These are phyloP conservation scores for Rhopalosiphum padi DNA, from an alignment of 1,140 invertebrate genomes.

Conservation along the genomic window DNA sequence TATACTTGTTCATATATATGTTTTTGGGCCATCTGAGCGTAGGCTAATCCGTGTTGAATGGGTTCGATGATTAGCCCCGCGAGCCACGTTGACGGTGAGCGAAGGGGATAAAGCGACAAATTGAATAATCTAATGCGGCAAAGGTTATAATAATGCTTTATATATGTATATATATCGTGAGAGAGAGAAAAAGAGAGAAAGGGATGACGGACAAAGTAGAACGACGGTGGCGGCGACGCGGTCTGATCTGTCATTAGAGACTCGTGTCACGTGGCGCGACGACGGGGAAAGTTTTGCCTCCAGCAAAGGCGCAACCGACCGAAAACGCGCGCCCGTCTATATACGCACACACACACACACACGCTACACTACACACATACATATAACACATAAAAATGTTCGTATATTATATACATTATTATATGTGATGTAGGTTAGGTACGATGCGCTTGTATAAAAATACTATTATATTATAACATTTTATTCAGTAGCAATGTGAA, in stretches of 20 bases:
- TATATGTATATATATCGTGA: not conserved
- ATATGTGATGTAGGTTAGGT: not conserved
- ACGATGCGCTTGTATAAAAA: not conserved
- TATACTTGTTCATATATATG: not conserved
- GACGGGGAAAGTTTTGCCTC: constrained; percentile 49
- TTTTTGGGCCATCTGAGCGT: constrained; percentile 49
- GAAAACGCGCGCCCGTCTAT: constrained; percentile 32
- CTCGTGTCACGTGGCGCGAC: constrained; percentile 55
- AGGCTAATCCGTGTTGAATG: constrained; percentile 44
- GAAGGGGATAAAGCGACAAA: constrained; percentile 40
- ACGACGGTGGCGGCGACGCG: constrained; percentile 4
- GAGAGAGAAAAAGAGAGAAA: not conserved
- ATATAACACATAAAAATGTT: not conserved
- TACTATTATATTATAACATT: not conserved
- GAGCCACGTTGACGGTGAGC: not conserved
- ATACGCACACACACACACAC: too few relatives aligned
- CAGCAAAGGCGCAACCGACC: constrained; percentile 48
- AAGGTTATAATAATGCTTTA: constrained; percentile 50
- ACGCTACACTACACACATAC: too few relatives aligned
- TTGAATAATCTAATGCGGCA: constrained; percentile 55
- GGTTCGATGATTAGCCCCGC: constrained; percentile 46
- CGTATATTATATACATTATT: not conserved
- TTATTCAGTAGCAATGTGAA: not conserved
- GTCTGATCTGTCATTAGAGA: constrained; percentile 58
- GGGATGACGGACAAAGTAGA: constrained; percentile 34